Percentiles rank a stretch among this genome's conserved stretches.
Evolutionary conservation across 2,888 invertebrate species (phyloP).

Genomic region (Cistogaster globosa): DNA sequence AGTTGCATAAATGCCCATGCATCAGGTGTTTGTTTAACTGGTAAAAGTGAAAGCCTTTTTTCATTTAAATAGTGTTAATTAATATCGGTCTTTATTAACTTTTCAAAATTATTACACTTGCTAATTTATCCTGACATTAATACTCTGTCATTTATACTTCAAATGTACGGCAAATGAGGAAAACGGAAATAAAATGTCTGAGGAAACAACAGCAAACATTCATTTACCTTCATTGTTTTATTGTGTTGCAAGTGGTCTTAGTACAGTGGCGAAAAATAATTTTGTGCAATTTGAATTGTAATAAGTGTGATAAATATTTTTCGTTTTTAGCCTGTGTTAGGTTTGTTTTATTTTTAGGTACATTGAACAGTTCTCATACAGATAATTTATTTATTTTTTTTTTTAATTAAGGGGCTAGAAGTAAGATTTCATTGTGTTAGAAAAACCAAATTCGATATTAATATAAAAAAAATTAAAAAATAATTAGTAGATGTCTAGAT

Average conservation of each 20-base stretch:
- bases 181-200: constrained; percentile 32
- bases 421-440: too few relatives aligned
- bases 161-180: constrained; percentile 8
- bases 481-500: too few relatives aligned
- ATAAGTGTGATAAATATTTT: neutral
- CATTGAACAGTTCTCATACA: too few relatives aligned
- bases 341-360: too few relatives aligned
- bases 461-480: too few relatives aligned
- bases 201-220: constrained; percentile 29
- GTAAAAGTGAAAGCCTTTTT: neutral
- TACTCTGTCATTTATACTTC: neutral
- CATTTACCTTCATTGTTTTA: constrained; percentile 37
- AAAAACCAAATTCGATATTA: too few relatives aligned
- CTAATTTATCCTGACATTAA: constrained; percentile 41
- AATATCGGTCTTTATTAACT: neutral
- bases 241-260: neutral
- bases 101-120: constrained; percentile 13
- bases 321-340: neutral
- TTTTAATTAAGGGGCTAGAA: too few relatives aligned
- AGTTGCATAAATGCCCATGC: too few relatives aligned
- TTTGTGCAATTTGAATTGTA: neutral
- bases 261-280: constrained; percentile 5
- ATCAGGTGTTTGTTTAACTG: too few relatives aligned
- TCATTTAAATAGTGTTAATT: constrained; percentile 6
- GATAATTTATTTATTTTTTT: too few relatives aligned